Percentiles rank a stretch among this genome's conserved stretches.
Conservation (phyloP, 2,888 invertebrate species). For the Rotaria magnacalcarata region DNA sequence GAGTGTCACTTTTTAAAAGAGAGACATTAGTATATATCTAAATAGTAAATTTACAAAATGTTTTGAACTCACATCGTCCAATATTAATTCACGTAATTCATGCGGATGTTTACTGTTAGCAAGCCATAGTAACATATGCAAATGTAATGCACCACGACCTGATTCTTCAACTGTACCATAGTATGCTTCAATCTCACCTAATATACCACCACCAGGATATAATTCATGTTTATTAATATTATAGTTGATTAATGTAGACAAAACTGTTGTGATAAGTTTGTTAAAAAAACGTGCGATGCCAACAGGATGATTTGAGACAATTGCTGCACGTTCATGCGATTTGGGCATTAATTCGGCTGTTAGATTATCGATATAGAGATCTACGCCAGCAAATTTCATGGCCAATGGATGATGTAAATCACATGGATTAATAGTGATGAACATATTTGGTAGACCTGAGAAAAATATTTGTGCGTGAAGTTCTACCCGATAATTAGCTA, state of each 20-base stretch:
- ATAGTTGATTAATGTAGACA: not conserved
- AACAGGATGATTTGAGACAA: not conserved
- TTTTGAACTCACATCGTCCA: too few species aligned
- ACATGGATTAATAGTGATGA: not conserved
- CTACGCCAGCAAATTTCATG: not conserved
- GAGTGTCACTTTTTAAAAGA: too few species aligned
- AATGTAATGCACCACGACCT: not conserved
- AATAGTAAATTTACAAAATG: too few species aligned
- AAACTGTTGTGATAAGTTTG: not conserved
- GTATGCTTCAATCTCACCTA: not conserved
- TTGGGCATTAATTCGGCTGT: not conserved
- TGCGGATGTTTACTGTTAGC: not conserved
- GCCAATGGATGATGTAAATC: not conserved
- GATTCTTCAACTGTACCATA: not conserved
- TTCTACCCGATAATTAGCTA: not conserved
- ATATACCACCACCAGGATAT: not conserved
- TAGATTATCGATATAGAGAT: not conserved
- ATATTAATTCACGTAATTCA: too few species aligned
- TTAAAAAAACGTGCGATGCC: not conserved
- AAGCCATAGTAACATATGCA: conserved; percentile 1
- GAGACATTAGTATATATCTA: too few species aligned
- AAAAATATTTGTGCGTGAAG: not conserved
- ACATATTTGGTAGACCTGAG: not conserved
- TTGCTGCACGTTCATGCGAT: not conserved
- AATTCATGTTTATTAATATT: not conserved